Conservation (phyloP, 2,888 invertebrate genomes). For the Neocrepidodera transversa region DNA sequence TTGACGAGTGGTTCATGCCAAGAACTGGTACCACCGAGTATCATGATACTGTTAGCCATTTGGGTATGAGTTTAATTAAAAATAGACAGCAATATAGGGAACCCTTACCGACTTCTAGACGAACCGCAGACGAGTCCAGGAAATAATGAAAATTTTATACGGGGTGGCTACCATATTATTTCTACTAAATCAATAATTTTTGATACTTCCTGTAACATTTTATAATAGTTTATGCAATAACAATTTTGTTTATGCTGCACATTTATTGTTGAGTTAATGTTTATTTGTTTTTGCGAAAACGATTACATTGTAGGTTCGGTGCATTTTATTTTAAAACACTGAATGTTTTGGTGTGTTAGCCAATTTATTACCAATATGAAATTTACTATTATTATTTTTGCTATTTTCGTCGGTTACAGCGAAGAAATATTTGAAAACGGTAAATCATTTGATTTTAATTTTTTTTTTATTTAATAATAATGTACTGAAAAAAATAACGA, state of each 20-base stretch:
- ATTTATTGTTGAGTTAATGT: not conserved
- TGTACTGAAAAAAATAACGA: no score
- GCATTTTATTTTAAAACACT: not conserved
- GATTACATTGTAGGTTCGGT: not conserved
- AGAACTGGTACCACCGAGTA: conserved; percentile 70
- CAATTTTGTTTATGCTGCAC: not conserved
- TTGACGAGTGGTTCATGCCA: conserved; percentile 65
- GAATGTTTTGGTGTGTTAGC: not conserved
- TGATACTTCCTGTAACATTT: no score
- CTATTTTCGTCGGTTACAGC: not conserved
- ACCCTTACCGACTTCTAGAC: conserved; percentile 68
- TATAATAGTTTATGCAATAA: not conserved
- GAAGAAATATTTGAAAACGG: conserved; percentile 19
- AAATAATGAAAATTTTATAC: not conserved
- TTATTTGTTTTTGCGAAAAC: not conserved
- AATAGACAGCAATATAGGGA: conserved; percentile 70
- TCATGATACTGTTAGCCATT: conserved; percentile 66
- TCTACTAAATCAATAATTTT: no score
- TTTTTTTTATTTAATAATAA: no score
- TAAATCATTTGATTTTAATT: conserved; percentile 2
- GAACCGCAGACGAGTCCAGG: conserved; percentile 66
- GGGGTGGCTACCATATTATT: not conserved
- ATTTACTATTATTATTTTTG: not conserved
- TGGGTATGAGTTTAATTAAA: conserved; percentile 67
- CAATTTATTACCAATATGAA: conserved; percentile 12